Evolutionary conservation across 2,797 vertebrate genomes (phyloP).

Genomic region (Podargus strigoides): DNA sequence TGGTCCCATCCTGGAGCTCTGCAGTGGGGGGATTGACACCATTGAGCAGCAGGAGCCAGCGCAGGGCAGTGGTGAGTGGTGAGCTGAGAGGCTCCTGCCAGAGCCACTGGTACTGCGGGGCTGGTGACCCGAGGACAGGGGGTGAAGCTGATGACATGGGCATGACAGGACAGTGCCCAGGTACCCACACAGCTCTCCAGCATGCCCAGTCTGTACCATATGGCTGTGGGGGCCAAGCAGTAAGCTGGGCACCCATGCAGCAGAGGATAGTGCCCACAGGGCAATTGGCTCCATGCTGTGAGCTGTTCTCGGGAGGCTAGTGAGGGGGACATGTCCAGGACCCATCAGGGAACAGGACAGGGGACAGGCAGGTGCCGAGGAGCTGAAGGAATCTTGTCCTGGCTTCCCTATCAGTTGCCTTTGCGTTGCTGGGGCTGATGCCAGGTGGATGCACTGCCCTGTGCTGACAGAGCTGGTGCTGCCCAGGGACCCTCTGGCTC

Average conservation of each 20-base stretch:
- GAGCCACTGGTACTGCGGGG: not conserved
- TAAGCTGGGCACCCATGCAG: not conserved
- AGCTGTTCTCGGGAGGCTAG: not conserved
- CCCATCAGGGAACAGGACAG: not conserved
- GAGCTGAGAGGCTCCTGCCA: not conserved
- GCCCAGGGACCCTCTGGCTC: not conserved
- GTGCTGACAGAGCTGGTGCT: not conserved
- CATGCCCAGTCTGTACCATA: rapidly evolving
- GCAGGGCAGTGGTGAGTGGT: not conserved
- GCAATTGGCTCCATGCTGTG: rapidly evolving
- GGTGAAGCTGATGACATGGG: not conserved
- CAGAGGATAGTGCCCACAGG: not conserved
- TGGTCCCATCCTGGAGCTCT: not conserved
- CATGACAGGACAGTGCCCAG: not conserved
- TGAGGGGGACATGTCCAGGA: not conserved
- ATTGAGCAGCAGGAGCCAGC: not conserved
- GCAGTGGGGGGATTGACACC: rapidly evolving
- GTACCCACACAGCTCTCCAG: not conserved
- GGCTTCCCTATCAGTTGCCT: not conserved
- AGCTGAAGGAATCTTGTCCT: not conserved
- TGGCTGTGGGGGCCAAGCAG: not conserved
- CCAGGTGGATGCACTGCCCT: not conserved
- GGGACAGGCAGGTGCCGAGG: too few species aligned
- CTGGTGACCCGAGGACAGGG: not conserved
- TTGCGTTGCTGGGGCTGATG: not conserved